phyloP scores from a whole-genome alignment of 1,140 invertebrate genomes.

The Cydia amplana region DNA sequence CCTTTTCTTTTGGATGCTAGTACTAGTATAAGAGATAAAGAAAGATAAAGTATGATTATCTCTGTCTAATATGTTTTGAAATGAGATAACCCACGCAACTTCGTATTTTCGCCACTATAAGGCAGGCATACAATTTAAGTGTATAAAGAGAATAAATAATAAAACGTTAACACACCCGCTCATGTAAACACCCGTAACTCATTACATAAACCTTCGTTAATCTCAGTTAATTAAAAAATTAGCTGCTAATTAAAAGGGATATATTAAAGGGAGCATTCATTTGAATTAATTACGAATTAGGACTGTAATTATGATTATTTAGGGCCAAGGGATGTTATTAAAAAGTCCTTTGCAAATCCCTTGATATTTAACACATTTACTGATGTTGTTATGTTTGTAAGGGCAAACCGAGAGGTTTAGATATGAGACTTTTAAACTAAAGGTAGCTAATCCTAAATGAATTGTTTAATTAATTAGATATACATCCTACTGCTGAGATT shows the following conservation, averaged over 20 bases:
- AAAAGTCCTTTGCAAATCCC: background rate
- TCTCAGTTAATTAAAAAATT: conserved; percentile 11
- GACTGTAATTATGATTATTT: conserved; percentile 12
- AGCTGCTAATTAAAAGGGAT: background rate
- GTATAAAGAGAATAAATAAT: background rate
- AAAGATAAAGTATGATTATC: no score
- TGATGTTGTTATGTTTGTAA: background rate
- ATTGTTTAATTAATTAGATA: no score
- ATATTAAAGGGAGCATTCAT: background rate
- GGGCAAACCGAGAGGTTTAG: background rate
- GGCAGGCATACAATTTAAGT: background rate
- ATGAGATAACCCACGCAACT: no score
- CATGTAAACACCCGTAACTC: background rate
- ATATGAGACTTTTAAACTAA: no score
- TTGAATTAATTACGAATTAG: conserved; percentile 14
- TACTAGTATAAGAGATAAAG: no score
- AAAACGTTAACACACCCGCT: background rate
- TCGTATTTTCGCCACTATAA: no score
- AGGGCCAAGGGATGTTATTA: background rate
- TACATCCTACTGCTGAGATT: no score
- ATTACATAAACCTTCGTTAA: background rate
- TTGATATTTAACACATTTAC: background rate
- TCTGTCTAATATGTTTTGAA: no score
- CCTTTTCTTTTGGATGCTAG: no score
- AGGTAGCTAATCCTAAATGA: no score